phyloP scores from a whole-genome alignment of 2,113 vertebrate genomes.

The Hylia prasina region DNA sequence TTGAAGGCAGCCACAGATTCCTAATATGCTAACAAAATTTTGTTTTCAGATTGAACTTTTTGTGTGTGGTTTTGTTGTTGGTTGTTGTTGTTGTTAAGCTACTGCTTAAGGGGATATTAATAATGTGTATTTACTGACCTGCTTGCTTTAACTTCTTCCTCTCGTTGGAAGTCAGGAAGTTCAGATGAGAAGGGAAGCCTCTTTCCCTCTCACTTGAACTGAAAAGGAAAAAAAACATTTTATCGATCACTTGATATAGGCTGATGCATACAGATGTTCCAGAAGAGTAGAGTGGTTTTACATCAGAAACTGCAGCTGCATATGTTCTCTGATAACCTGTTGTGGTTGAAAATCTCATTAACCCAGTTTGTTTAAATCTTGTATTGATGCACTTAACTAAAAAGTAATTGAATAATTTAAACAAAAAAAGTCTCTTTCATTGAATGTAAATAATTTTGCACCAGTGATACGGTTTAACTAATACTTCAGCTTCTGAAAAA shows the following conservation, averaged over 20 bases:
- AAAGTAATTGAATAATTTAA: neutral
- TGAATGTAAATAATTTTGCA: conserved; percentile 28
- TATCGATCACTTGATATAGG: neutral
- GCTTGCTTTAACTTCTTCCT: conserved; percentile 49
- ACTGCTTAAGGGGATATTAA: conserved; percentile 39
- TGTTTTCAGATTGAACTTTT: conserved; percentile 5
- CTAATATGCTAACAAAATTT: conserved; percentile 16
- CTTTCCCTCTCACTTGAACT: neutral
- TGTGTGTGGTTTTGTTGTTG: neutral
- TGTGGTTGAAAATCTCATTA: conserved; percentile 55
- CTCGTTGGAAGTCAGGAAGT: neutral
- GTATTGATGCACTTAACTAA: conserved; percentile 63
- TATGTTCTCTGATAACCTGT: conserved; percentile 43
- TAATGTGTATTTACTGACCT: conserved; percentile 10
- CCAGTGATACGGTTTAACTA: conserved; percentile 31
- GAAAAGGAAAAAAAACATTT: neutral
- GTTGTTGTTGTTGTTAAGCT: neutral
- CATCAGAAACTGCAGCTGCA: conserved; percentile 27
- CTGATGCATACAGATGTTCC: conserved; percentile 39
- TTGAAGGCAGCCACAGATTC: conserved; percentile 37
- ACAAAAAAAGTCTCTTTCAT: neutral
- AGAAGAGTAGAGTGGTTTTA: conserved; percentile 37
- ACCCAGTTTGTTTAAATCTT: conserved; percentile 30
- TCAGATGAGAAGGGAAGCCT: neutral
- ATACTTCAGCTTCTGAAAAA: conserved; percentile 2